Base-by-base conservation (phyloP, 1,140 invertebrate genomes). In the Drosophila novamexicana region DNA sequence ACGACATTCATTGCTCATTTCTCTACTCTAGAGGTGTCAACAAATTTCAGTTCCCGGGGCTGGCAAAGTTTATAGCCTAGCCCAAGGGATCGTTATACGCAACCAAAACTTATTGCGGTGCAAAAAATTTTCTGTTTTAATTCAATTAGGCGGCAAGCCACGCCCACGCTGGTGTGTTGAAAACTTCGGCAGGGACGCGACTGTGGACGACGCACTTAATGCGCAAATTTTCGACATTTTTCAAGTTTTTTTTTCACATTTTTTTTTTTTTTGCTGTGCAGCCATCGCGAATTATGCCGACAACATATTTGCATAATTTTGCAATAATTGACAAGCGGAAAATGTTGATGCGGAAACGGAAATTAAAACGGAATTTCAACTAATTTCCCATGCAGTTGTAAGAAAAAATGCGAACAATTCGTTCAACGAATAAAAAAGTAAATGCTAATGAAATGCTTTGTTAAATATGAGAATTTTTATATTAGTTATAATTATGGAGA, bases 261-360 rank as follows among this genome's bases (percentile, higher is more conserved):
- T 49, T 77, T 77, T 67, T 72, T 36, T 42, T 53, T 75, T 57
- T 16, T 29, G 7, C 32, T 34, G 7, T 16, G 50, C 50, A n/a
- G 42, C 18, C 32, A 12, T 56, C 40, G 22, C 50, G 49, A 52
- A 34, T 59, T 77, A 9, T 12, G 56, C 50, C 72, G 62, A 40
- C 80, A 77, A 62, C 76, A 77, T 77, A 89, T 88, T 86, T 86
- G 83, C 83, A 86, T 86, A 86, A 86, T 86, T 89, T 79, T 61
- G 83, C 83, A 79, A 86, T 86, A 86, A 86, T 86, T 86, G 83
- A 86, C 83, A 88, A 86, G 83, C 83, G 83, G 84, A 86, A 86
- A 86, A 86, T 86, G 82, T 81, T 81, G 67, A 82, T 78, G 79
- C 82, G 82, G 82, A 82, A 88, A 65, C 79, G 83, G 83, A 86